Evolutionary conservation across 2,113 vertebrate genomes (phyloP), one percentile per base, ranked within the genome.

Genomic region (Ceratotherium simum): DNA sequence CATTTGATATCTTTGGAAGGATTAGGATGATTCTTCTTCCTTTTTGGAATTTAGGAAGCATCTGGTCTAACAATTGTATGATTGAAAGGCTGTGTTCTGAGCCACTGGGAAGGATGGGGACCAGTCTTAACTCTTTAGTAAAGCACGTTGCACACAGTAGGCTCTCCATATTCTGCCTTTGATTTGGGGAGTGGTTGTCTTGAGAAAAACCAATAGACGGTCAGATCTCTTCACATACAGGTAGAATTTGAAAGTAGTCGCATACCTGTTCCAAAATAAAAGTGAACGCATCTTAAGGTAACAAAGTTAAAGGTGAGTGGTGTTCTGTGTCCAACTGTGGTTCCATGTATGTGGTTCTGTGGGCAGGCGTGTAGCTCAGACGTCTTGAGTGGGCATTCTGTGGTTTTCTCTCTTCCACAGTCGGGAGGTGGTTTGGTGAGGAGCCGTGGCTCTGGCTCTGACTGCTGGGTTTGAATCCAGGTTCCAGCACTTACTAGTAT

Each of bases 51-150:
- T 36, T 36, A 33, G 76, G 29, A 27, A 60, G 29, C 27, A 3
- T 6, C 20, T 3, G 51, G 29, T 17, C 16, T 78, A n/a, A 76
- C 56, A 1, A 1, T 25, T n/a, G 31, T 21, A 0, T 10, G 27
- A 4, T 17, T 17, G 36, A 31, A 88, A 51, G 6, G 33, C 84
- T 17, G 18, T 21, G 25, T 70, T 46, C 86, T n/a, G 64, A 62
- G 84, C 39, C n/a, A 17, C 25, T 42, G n/a, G 91, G 62, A 67
- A 33, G 39, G 29, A 3, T 5, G 3, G 60, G 67, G 21, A 11
- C 31, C 2, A 0, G 33, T 18, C 46, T 51, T 75, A 8, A 8
- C 27, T 72, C 60, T 23, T 31, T 70, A 12, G 67, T 10, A 14
- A 8, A 27, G 29, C 27, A 2, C 1, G 2, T 33, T n/a, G 75